phyloP scores from a whole-genome alignment of 2,797 vertebrate species.

The Lutjanus argentimaculatus region DNA sequence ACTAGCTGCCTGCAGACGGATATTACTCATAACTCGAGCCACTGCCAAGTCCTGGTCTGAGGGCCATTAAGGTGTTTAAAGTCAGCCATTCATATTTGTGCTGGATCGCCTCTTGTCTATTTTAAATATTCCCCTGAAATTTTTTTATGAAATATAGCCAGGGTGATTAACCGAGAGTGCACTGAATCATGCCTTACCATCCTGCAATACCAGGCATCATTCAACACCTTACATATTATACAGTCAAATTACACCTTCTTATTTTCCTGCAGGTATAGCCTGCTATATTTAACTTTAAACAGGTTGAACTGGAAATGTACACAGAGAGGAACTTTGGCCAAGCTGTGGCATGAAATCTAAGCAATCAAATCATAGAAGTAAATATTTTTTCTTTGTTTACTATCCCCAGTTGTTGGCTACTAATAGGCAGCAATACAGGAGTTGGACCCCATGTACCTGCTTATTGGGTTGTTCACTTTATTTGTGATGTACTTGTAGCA shows the following conservation, averaged over 20 bases:
- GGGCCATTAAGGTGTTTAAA: constrained; percentile 87
- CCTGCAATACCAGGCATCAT: constrained; percentile 61
- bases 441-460: neutral
- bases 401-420: neutral
- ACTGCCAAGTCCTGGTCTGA: constrained; percentile 84
- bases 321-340: constrained; percentile 11
- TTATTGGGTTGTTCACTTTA: neutral
- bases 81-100: constrained; percentile 85
- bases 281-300: constrained; percentile 46
- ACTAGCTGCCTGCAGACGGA: constrained; percentile 82
- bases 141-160: constrained; percentile 64
- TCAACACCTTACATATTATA: constrained; percentile 68
- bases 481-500: neutral
- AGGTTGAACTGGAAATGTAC: constrained; percentile 32
- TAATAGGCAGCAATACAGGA: neutral
- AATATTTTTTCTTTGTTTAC: constrained; percentile 16
- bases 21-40: constrained; percentile 82
- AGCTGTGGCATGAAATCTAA: constrained; percentile 23
- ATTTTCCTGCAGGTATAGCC: constrained; percentile 37
- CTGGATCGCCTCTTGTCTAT: constrained; percentile 74
- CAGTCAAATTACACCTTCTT: constrained; percentile 45
- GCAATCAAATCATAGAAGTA: neutral
- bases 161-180: constrained; percentile 65
- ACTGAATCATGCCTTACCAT: constrained; percentile 52
- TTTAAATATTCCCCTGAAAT: constrained; percentile 76